Percentiles rank a stretch among this genome's conserved stretches.
phyloP scores from a whole-genome alignment of 1,140 invertebrate species.

The Alviniconcha marisindica region DNA sequence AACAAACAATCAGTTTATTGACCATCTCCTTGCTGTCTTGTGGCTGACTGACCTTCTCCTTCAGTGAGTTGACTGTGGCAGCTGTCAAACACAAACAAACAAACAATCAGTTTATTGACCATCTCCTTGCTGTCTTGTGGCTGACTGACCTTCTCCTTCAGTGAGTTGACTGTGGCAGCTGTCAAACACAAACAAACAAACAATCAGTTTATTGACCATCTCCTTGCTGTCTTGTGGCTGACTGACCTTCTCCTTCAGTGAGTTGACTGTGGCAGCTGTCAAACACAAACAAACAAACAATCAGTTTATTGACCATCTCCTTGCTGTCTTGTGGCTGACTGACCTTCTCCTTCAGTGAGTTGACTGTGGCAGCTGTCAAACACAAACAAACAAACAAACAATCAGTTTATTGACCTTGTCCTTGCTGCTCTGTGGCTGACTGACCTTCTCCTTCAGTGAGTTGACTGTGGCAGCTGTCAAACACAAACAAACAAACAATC shows the following conservation, averaged over 20 bases:
- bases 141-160: constrained; percentile 58
- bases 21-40: not conserved
- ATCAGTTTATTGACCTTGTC: not conserved
- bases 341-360: constrained; percentile 62
- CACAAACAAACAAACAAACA: not conserved
- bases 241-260: constrained; percentile 59
- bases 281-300: not conserved
- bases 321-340: constrained; percentile 28
- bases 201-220: not conserved
- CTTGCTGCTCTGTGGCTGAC: constrained; percentile 25
- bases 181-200: not conserved
- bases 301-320: not conserved
- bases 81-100: constrained; percentile 1
- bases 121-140: not conserved
- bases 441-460: constrained; percentile 61
- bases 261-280: constrained; percentile 49
- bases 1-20: not conserved
- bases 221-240: constrained; percentile 17
- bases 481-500: too few species aligned
- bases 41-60: constrained; percentile 52
- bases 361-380: constrained; percentile 40
- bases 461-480: constrained; percentile 44
- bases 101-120: not conserved
- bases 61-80: constrained; percentile 59
- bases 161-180: constrained; percentile 54